Conservation (phyloP, 2,888 invertebrate species). For the Melinaea menophilus region DNA sequence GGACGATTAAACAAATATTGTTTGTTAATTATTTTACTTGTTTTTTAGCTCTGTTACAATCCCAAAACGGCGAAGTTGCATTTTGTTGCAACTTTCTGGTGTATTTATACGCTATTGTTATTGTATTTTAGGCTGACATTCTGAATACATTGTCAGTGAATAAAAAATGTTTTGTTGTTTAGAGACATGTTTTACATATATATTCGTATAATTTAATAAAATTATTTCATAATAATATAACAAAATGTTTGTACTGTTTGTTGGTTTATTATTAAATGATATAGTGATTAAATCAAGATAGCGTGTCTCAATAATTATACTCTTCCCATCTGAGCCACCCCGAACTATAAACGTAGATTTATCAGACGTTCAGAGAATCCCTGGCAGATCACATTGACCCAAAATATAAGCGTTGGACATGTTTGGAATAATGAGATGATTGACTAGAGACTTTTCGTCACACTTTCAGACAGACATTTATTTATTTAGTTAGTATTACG, state of each 20-base stretch:
- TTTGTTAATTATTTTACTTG: slow-evolving; percentile 36
- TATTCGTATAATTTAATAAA: too few relatives aligned
- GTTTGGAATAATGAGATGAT: not conserved
- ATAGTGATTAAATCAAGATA: too few relatives aligned
- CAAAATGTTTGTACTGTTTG: too few relatives aligned
- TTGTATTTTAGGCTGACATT: too few relatives aligned
- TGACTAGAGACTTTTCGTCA: not conserved
- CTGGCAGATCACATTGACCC: slow-evolving; percentile 31
- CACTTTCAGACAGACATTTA: not conserved
- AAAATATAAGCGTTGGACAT: slow-evolving; percentile 1
- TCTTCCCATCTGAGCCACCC: slow-evolving; percentile 48
- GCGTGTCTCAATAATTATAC: slow-evolving; percentile 35
- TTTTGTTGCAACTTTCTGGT: not conserved
- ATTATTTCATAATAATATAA: too few relatives aligned
- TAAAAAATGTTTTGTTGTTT: too few relatives aligned
- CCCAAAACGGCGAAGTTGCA: not conserved
- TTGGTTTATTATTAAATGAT: too few relatives aligned
- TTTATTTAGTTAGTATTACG: too few relatives aligned
- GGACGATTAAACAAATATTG: slow-evolving; percentile 39
- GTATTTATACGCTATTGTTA: too few relatives aligned
- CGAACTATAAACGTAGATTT: slow-evolving; percentile 52
- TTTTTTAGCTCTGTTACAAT: slow-evolving; percentile 2
- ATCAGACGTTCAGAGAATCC: slow-evolving; percentile 61
- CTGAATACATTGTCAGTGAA: too few relatives aligned
- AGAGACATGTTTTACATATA: too few relatives aligned